Conservation (phyloP, 1,140 invertebrate species). For the Tribolium madens region DNA sequence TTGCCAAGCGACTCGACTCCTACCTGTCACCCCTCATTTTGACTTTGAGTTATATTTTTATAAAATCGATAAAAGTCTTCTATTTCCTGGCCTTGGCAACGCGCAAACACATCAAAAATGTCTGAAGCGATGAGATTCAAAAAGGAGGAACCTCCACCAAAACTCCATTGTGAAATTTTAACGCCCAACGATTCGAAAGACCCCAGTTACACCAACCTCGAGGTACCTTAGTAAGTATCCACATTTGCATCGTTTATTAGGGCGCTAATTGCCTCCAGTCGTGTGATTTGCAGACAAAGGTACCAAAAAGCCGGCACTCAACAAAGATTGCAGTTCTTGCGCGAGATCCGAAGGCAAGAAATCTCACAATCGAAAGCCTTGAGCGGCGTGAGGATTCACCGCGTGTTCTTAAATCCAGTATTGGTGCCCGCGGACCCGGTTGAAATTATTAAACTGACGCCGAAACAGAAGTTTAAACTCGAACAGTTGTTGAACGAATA, state of each 20-base stretch:
- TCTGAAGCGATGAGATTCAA: background rate
- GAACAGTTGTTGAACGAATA: constrained; percentile 41
- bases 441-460: constrained; percentile 57
- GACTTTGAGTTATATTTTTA: too few relatives aligned
- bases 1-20: too few relatives aligned
- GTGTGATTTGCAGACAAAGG: constrained; percentile 62
- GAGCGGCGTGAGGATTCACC: constrained; percentile 60
- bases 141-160: background rate
- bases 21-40: too few relatives aligned
- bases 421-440: constrained; percentile 48
- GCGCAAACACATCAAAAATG: background rate
- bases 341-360: constrained; percentile 60
- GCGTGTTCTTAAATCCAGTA: constrained; percentile 61
- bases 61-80: background rate
- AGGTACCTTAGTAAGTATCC: constrained; percentile 43
- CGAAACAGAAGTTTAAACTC: constrained; percentile 48
- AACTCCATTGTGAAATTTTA: constrained; percentile 6
- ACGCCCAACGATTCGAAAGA: constrained; percentile 27
- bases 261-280: constrained; percentile 50
- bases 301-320: constrained; percentile 54
- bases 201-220: constrained; percentile 41
- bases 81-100: too few relatives aligned
- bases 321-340: constrained; percentile 59
- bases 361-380: constrained; percentile 59
- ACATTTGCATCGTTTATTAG: background rate